phyloP scores from a whole-genome alignment of 1,140 invertebrate genomes.

The Drosophila pandora region DNA sequence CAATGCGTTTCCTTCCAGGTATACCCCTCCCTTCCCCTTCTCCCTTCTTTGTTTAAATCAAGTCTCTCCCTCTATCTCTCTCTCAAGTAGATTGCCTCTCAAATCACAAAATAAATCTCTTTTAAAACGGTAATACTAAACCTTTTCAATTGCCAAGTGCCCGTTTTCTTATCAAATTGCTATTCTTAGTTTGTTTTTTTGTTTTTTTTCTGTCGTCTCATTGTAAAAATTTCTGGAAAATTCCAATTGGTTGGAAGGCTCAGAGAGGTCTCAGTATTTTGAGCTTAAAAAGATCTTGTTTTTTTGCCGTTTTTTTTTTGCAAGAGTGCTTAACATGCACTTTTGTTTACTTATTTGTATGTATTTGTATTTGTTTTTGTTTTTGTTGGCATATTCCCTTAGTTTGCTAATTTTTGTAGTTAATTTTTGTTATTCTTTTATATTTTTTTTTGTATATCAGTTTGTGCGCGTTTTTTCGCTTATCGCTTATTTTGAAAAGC shows the following conservation, averaged over 20 bases:
- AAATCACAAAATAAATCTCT: constrained; percentile 16
- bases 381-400: constrained; percentile 1
- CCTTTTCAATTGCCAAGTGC: not conserved
- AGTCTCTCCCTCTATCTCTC: no score
- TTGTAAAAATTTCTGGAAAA: constrained; percentile 34
- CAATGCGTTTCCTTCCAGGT: not conserved
- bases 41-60: no score
- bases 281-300: constrained; percentile 1
- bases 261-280: constrained; percentile 4
- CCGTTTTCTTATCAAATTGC: constrained; percentile 22
- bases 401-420: constrained; percentile 24
- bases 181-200: not conserved
- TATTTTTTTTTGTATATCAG: constrained; percentile 11
- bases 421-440: not conserved
- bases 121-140: constrained; percentile 5
- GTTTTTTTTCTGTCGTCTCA: constrained; percentile 7
- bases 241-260: constrained; percentile 14
- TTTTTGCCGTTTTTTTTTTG: not conserved
- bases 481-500: constrained; percentile 43
- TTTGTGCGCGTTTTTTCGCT: constrained; percentile 31
- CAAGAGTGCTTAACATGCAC: constrained; percentile 1
- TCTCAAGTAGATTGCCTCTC: no score
- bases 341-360: not conserved
- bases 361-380: no score
- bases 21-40: no score